These are phyloP conservation scores for Diabrotica balteata DNA, from an alignment of 2,888 invertebrate genomes.

Conservation along the genomic window DNA sequence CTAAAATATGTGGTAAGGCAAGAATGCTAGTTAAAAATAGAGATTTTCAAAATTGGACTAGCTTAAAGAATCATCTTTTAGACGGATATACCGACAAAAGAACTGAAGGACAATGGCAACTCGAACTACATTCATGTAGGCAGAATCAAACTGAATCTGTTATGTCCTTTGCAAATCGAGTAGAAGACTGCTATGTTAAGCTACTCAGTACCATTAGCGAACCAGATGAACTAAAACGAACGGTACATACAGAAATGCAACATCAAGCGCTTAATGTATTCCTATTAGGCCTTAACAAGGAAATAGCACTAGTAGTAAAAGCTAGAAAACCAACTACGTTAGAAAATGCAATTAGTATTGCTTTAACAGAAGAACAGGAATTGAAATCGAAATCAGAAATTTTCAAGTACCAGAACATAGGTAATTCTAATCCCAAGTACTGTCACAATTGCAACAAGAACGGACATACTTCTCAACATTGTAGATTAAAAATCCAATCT, in stretches of 20 bases:
- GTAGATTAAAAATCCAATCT: conserved; percentile 17
- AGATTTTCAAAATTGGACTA: background rate
- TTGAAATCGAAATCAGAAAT: conserved; percentile 32
- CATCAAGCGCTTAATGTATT: conserved; percentile 19
- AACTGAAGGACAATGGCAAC: conserved; percentile 1
- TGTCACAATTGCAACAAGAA: conserved; percentile 15
- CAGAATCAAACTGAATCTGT: background rate
- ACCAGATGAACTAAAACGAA: too few relatives aligned
- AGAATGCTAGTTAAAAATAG: background rate
- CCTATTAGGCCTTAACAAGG: conserved; percentile 23
- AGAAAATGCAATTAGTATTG: conserved; percentile 32
- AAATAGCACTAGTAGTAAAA: conserved; percentile 29
- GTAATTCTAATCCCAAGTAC: conserved; percentile 12
- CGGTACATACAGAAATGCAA: too few relatives aligned
- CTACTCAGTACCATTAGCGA: background rate
- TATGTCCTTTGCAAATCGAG: background rate
- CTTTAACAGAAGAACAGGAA: conserved; percentile 35
- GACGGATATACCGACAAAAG: conserved; percentile 2
- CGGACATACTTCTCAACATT: conserved; percentile 27
- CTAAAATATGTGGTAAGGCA: too few relatives aligned
- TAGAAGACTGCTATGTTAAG: conserved; percentile 5
- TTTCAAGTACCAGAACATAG: conserved; percentile 29
- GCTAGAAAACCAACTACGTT: conserved; percentile 26
- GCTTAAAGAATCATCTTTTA: background rate
- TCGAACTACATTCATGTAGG: background rate